These are phyloP conservation scores for Eolophus roseicapilla DNA, from an alignment of 2,113 vertebrate genomes.

Conservation along the genomic window DNA sequence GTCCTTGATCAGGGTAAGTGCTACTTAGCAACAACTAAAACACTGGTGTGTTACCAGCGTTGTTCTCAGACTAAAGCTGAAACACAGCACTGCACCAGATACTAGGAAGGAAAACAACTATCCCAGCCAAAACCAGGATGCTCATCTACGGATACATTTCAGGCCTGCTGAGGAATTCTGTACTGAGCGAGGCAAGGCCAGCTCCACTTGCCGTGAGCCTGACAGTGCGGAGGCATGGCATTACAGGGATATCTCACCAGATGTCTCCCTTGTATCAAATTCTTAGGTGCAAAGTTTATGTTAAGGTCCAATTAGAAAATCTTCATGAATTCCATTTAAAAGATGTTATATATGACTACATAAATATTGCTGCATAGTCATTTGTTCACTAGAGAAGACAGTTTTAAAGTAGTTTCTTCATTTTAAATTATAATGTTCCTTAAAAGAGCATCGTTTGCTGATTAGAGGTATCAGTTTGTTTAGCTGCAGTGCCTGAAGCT, in stretches of 20 bases:
- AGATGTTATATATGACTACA: neutral
- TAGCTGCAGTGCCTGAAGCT: slow-evolving; percentile 35
- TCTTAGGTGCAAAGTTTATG: neutral
- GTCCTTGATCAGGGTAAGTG: neutral
- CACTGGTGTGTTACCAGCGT: neutral
- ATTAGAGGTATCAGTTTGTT: slow-evolving; percentile 49
- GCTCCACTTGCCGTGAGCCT: neutral
- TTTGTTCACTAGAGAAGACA: neutral
- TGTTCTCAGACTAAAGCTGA: neutral
- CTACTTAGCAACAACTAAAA: neutral
- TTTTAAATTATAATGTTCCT: slow-evolving; percentile 58
- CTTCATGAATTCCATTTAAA: neutral
- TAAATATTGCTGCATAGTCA: neutral
- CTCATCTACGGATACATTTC: neutral
- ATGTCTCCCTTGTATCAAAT: slow-evolving; percentile 63
- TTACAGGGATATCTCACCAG: slow-evolving; percentile 29
- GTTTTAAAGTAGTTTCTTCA: slow-evolving; percentile 37
- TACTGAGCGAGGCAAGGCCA: neutral
- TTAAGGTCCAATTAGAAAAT: neutral
- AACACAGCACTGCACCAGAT: neutral
- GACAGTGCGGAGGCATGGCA: neutral
- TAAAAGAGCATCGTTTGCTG: slow-evolving; percentile 48
- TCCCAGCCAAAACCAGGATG: neutral
- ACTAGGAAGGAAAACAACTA: neutral
- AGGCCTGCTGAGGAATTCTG: neutral